A percentile compares a stretch with the other conserved stretches of the same genome.
phyloP scores from a whole-genome alignment of 2,113 vertebrate species.

The Rutilus rutilus region DNA sequence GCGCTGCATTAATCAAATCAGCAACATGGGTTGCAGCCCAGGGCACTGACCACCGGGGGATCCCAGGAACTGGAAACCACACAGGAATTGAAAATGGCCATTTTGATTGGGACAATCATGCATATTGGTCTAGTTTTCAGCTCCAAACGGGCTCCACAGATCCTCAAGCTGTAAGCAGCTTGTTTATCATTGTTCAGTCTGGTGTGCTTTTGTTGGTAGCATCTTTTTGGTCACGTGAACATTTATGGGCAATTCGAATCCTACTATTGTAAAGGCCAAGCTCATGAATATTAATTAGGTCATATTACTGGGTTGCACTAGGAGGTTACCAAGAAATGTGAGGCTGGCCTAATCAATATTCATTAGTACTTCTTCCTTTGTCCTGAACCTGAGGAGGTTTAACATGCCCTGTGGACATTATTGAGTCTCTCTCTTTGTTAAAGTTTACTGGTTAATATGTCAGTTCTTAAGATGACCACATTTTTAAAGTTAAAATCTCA shows the following conservation, averaged over 20 bases:
- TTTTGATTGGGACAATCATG: background rate
- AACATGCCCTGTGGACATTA: background rate
- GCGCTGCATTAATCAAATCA: conserved; percentile 10
- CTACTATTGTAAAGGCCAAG: background rate
- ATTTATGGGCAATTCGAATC: background rate
- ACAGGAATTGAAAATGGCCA: background rate
- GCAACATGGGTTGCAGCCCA: conserved; percentile 16
- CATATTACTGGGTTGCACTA: background rate
- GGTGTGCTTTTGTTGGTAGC: background rate
- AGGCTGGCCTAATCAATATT: conserved; percentile 10
- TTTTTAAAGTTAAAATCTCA: conserved; percentile 1
- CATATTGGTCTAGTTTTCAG: background rate
- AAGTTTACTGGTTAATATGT: background rate
- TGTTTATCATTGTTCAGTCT: background rate
- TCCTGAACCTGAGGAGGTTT: background rate
- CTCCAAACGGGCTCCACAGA: background rate
- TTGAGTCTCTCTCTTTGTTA: background rate
- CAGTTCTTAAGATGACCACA: background rate
- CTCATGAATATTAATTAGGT: background rate
- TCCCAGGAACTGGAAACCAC: background rate
- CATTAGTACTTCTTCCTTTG: background rate
- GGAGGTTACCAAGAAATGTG: background rate
- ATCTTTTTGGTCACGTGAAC: background rate
- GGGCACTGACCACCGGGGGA: background rate
- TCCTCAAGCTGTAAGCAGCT: background rate